A percentile compares a stretch with the other conserved stretches of the same genome.
Evolutionary conservation across 1,140 invertebrate species (phyloP).

Genomic region (Lasioglossum albipes): DNA sequence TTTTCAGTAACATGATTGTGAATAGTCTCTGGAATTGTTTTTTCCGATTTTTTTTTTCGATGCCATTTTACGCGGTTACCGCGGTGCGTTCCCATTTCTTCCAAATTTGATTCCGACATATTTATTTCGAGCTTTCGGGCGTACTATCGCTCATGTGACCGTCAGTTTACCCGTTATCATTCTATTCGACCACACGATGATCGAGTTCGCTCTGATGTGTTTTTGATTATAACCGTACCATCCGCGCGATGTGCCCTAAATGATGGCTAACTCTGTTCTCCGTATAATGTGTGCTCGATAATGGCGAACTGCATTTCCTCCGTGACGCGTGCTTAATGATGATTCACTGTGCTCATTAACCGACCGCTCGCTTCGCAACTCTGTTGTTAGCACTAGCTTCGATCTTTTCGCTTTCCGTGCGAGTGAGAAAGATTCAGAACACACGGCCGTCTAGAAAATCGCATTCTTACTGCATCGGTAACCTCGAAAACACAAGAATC

Average conservation of each 20-base stretch:
- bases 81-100: too few species aligned
- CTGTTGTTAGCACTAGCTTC: constrained; percentile 5
- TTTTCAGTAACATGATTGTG: too few species aligned
- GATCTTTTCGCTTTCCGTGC: background rate
- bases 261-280: constrained; percentile 2
- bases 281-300: constrained; percentile 9
- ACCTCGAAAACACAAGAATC: too few species aligned
- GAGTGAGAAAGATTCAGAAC: background rate
- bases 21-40: too few species aligned
- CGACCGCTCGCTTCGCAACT: constrained; percentile 19
- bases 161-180: background rate
- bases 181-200: background rate
- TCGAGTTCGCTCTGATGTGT: constrained; percentile 5
- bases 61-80: too few species aligned
- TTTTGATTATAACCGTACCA: constrained; percentile 9
- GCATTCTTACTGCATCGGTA: background rate
- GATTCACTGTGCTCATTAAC: constrained; percentile 42
- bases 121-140: background rate
- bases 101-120: background rate
- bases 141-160: background rate
- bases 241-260: background rate
- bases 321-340: background rate
- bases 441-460: background rate
- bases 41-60: too few species aligned
- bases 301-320: constrained; percentile 10